phyloP scores from a whole-genome alignment of 37 sponge, comb jelly and placozoan genomes.

The Eunapius fragilis region DNA sequence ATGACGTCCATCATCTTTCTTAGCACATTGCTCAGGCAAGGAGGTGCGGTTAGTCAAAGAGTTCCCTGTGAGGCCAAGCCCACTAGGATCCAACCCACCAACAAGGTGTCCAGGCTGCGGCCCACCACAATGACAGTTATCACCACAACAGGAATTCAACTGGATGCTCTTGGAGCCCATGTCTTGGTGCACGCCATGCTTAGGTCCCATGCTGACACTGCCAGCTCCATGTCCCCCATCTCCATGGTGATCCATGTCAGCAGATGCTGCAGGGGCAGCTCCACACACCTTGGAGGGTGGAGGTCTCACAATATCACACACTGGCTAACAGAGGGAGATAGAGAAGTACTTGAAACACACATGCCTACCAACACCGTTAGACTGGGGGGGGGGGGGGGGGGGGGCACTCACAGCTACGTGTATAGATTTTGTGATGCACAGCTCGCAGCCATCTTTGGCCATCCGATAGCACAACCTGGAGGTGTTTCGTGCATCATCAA shows the following conservation, averaged over 20 bases:
- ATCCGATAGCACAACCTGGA: constrained; percentile 75
- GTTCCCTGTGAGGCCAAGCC: neutral
- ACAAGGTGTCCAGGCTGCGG: neutral
- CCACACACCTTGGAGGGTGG: neutral
- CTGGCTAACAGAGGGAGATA: neutral
- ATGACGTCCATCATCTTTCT: neutral
- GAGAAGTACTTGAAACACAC: neutral
- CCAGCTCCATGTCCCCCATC: neutral
- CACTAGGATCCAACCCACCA: neutral
- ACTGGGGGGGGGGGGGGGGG: too few relatives aligned
- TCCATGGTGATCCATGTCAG: neutral
- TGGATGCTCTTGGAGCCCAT: neutral
- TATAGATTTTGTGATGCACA: constrained; percentile 60
- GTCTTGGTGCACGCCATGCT: neutral
- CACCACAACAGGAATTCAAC: neutral
- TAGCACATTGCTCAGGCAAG: neutral
- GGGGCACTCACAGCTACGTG: neutral
- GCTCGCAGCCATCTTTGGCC: constrained; percentile 69
- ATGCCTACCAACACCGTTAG: neutral
- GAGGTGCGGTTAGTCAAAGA: too few relatives aligned
- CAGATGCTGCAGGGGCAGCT: neutral
- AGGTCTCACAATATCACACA: neutral
- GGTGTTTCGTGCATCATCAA: constrained; percentile 91
- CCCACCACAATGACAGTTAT: neutral
- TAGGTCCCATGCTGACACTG: neutral